Evolutionary conservation across 2,888 invertebrate genomes (phyloP).

Genomic region (Metopia argyrocephala): DNA sequence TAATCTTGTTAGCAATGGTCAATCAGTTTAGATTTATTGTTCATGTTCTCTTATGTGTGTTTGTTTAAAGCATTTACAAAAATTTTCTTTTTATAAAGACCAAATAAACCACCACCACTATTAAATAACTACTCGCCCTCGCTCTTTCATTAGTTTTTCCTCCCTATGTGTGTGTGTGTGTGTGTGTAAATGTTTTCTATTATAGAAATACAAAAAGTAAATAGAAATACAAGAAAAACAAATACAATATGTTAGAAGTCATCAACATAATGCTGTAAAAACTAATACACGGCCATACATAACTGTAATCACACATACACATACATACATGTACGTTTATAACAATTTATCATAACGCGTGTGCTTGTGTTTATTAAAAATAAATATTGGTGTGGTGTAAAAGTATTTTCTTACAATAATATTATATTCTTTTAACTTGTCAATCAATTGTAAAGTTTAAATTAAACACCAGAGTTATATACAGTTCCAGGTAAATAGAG

Average conservation of each 20-base stretch:
- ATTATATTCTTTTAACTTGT: too few relatives aligned
- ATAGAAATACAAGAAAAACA: conserved; percentile 11
- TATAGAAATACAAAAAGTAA: conserved; percentile 41
- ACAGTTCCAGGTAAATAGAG: background rate
- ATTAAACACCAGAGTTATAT: too few relatives aligned
- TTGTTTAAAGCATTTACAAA: too few relatives aligned
- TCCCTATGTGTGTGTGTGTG: background rate
- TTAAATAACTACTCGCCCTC: too few relatives aligned
- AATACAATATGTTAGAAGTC: conserved; percentile 58
- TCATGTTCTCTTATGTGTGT: conserved; percentile 31
- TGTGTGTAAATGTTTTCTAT: conserved; percentile 26
- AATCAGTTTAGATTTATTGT: conserved; percentile 59
- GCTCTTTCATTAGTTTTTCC: too few relatives aligned
- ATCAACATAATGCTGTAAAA: too few relatives aligned
- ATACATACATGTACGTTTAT: background rate
- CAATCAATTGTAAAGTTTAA: too few relatives aligned
- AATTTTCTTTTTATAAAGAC: too few relatives aligned
- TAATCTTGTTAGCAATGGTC: conserved; percentile 64
- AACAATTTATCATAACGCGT: background rate
- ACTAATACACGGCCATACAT: too few relatives aligned
- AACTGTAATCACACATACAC: background rate
- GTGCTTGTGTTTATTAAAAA: background rate
- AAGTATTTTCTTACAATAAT: background rate
- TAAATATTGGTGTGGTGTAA: background rate
- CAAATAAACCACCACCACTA: too few relatives aligned